Conservation (phyloP, 2,888 invertebrate species). For the Diarsia mendica region DNA sequence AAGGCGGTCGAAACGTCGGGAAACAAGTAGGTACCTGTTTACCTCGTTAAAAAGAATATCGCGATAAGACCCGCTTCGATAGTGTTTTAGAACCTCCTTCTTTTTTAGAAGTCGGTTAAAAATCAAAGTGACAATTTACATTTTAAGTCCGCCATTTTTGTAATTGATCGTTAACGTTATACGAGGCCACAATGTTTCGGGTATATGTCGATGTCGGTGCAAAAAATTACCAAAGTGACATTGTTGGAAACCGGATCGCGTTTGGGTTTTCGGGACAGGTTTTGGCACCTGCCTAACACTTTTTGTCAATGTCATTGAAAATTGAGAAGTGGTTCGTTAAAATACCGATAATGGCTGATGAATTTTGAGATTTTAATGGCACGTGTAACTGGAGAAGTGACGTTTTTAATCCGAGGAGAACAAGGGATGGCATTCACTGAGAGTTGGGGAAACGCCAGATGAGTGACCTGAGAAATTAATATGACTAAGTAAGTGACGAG, state of each 20-base stretch:
- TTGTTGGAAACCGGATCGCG: constrained; percentile 30
- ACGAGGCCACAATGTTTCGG: not conserved
- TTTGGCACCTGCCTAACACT: constrained; percentile 22
- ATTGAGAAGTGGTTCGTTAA: constrained; percentile 12
- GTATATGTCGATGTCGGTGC: not conserved
- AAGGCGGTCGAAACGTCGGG: no score
- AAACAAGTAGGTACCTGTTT: no score
- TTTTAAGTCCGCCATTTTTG: constrained; percentile 5
- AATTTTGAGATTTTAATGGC: not conserved
- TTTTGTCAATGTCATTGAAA: constrained; percentile 42
- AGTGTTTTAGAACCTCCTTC: no score
- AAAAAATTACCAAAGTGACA: constrained; percentile 18
- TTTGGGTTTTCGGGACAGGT: constrained; percentile 25
- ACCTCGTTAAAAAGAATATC: no score
- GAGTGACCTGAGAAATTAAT: no score
- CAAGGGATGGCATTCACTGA: no score
- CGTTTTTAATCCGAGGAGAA: not conserved
- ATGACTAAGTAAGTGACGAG: no score
- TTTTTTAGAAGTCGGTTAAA: no score
- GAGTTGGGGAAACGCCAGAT: not conserved
- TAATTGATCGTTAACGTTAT: constrained; percentile 18
- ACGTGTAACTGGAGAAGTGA: not conserved
- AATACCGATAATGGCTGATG: not conserved
- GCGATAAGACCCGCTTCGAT: no score
- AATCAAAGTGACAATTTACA: constrained; percentile 18